Evolutionary conservation across 2,888 invertebrate species (phyloP).

Genomic region (Oxystoma pomonae): DNA sequence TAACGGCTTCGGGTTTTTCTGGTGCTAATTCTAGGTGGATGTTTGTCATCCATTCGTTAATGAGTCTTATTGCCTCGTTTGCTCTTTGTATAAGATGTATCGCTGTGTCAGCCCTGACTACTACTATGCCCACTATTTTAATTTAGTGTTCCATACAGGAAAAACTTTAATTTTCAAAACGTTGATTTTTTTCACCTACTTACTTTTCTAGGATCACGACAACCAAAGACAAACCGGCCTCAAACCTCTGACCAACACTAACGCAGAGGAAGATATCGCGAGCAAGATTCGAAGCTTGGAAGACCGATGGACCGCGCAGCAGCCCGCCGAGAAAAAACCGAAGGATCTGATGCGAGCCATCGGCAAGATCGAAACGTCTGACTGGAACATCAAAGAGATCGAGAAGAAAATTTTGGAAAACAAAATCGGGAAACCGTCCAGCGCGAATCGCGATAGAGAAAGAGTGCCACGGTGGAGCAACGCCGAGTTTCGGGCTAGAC

Average conservation of each 20-base stretch:
- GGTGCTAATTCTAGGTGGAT: too few species aligned
- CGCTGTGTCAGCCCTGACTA: too few species aligned
- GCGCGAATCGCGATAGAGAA: constrained; percentile 55
- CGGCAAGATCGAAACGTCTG: constrained; percentile 71
- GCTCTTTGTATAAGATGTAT: too few species aligned
- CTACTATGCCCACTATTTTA: too few species aligned
- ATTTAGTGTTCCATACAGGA: too few species aligned
- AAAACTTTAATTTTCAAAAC: too few species aligned
- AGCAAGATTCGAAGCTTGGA: constrained; percentile 70
- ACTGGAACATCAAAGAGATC: constrained; percentile 89
- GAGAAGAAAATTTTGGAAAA: constrained; percentile 84
- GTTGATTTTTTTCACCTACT: too few species aligned
- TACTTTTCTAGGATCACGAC: constrained; percentile 42
- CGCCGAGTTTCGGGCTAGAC: constrained; percentile 70
- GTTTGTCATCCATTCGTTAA: too few species aligned
- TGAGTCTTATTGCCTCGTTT: too few species aligned
- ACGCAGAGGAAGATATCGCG: constrained; percentile 55
- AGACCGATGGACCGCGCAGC: constrained; percentile 64
- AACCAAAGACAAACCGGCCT: constrained; percentile 35
- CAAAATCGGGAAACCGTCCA: constrained; percentile 49
- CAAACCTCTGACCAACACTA: constrained; percentile 32
- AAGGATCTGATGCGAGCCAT: constrained; percentile 83
- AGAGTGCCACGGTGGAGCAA: constrained; percentile 90
- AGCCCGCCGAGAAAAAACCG: constrained; percentile 68
- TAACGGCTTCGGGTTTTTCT: too few species aligned